Evolutionary conservation across 2,113 vertebrate species (phyloP), one percentile per base, ranked within the genome.

Genomic region (Chaetops frenatus): DNA sequence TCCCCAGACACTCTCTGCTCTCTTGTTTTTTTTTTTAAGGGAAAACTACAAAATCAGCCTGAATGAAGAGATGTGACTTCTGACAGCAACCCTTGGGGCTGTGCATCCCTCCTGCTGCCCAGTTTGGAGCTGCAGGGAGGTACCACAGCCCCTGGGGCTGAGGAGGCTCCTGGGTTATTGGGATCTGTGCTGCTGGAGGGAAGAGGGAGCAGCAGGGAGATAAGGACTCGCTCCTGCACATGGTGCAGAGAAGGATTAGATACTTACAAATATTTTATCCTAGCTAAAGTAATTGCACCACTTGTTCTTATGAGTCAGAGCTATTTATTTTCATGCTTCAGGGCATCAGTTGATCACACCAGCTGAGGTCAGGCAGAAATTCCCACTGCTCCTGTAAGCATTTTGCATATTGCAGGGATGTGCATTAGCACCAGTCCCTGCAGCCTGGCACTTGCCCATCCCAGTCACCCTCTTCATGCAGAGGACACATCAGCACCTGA

Each of bases 251-350:
- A 66, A 91, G 94, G 90, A 97, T 97, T 97, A 96, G 95, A 93
- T 95, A 94, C 96, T 94, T 94, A 96, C 93, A 96, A 97, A 97
- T 96, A 96, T 96, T 97, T 97, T 97, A 96, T 97, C 90, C 94
- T 50, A 93, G 94, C 95, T 95, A 96, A 97, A 95, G 95, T 97
- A 96, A 97, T 96, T 97, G 96, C 96, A 94, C 81, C 94, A 96
- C 94, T 97, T 95, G 95, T 97, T 95, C 96, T 95, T 96, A 96
- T 96, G 94, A 97, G 96, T 97, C 94, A 96, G 92, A 96, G 95
- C 94, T 97, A 96, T 97, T 97, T 95, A 96, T 97, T 97, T 95
- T 97, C 95, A 96, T 96, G 93, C 96, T 96, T 96, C 91, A 94
- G 96, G 94, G 96, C 94, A 97, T 96, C 95, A 80, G 95, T 94